Evolutionary conservation across 2,888 invertebrate species (phyloP), one percentile per base, ranked within the genome.

Genomic region (Scelioninae gen. 1): DNA sequence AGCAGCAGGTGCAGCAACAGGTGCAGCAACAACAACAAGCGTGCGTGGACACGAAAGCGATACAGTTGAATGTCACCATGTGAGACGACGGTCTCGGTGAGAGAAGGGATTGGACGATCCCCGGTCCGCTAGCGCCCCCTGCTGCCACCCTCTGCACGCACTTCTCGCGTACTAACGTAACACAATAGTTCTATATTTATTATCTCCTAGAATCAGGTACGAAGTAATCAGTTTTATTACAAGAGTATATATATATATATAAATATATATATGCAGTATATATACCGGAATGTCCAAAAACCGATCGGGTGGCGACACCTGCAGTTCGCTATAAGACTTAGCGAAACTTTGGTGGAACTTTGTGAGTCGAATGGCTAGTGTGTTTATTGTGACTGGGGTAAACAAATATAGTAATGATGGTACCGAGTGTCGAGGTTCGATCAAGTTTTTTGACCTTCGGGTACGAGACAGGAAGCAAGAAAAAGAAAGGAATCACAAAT

Each of bases 81-180:
- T 92, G 92, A 92, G 90, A 92, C 89, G 88, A 88, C 87, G 87
- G 87, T 90, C 88, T 89, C 86, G 86, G 16, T 56, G 75, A 87
- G 86, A 86, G 85, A 85, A 87, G 87, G 86, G 88, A 89, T 78
- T 89, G 88, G 88, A 87, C 75, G 55, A 84, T 91, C 87, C 88
- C 89, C 88, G 88, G 86, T 86, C 88, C 86, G 88, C 88, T 91
- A 89, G 90, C 90, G 90, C 90, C 87, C 89, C 88, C 90, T 87
- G 91, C 91, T 92, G 91, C 92, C 90, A 92, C 90, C 91, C 91
- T 91, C 90, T 91, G 91, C 92, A 91, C 92, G 89, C 92, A 92
- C 91, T 91, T 91, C 89, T 91, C 92, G 90, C 91, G 91, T 91
- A 92, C 92, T 92, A 92, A 92, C 90, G 87, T 90, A 90, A 92